phyloP scores from a whole-genome alignment of 2,797 vertebrate genomes.

The Sebastes itinus region DNA sequence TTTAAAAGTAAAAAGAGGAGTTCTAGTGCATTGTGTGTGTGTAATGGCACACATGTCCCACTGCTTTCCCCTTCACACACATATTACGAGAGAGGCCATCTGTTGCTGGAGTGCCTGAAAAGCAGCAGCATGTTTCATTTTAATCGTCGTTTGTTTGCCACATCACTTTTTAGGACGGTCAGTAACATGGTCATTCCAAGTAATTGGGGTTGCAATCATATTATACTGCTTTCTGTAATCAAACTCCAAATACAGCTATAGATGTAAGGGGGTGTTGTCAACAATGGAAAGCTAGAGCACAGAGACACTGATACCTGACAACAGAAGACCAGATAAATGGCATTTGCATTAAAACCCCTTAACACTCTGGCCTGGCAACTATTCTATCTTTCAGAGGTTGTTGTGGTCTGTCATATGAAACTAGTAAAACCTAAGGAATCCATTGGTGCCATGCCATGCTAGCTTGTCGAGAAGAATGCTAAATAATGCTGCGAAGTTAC shows the following conservation, averaged over 20 bases:
- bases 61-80: neutral
- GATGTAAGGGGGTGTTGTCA: neutral
- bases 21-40: neutral
- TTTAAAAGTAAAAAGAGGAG: neutral
- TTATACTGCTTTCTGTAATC: neutral
- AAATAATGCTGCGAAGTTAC: too few relatives aligned
- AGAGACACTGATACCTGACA: neutral
- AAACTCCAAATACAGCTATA: neutral
- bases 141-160: conserved; percentile 16
- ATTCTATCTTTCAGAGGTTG: too few relatives aligned
- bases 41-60: conserved; percentile 6
- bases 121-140: conserved; percentile 22
- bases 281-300: neutral
- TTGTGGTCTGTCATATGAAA: too few relatives aligned
- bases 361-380: too few relatives aligned
- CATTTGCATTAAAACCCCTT: neutral
- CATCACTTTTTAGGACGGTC: conserved; percentile 1
- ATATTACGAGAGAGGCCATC: conserved; percentile 23
- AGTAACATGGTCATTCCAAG: conserved; percentile 13
- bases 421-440: too few relatives aligned
- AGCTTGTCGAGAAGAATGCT: too few relatives aligned
- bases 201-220: conserved; percentile 10
- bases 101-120: conserved; percentile 36
- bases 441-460: too few relatives aligned
- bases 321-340: neutral